These are phyloP conservation scores for Machaerirhynchus nigripectus DNA, from an alignment of 2,113 vertebrate genomes.

Conservation along the genomic window DNA sequence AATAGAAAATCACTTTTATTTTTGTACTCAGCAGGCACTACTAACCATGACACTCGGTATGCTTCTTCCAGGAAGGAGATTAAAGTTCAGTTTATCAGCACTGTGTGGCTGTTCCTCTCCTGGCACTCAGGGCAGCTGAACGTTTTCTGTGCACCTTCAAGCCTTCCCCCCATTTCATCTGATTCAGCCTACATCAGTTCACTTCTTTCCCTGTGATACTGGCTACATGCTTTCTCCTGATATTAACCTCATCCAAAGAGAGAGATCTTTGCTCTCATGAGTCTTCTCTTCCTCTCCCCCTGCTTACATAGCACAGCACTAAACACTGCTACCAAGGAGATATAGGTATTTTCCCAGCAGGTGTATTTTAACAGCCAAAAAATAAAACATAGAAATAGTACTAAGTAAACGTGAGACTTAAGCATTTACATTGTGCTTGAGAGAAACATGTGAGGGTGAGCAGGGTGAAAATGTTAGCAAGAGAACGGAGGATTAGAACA, in stretches of 20 bases:
- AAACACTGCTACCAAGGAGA: background rate
- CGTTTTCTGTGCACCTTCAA: background rate
- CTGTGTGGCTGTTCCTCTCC: background rate
- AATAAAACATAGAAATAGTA: background rate
- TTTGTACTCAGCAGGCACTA: slow-evolving; percentile 1
- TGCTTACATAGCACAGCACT: background rate
- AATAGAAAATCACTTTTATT: slow-evolving; percentile 48
- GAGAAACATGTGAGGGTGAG: background rate
- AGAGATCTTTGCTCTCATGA: background rate
- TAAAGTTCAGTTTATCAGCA: background rate
- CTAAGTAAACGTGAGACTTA: background rate
- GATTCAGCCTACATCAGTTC: background rate
- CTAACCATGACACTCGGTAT: background rate
- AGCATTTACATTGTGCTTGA: background rate
- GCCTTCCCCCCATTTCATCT: background rate
- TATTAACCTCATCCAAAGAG: background rate
- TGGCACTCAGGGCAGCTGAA: background rate
- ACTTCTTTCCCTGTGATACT: background rate
- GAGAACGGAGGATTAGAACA: background rate
- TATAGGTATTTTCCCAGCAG: background rate
- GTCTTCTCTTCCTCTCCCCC: background rate
- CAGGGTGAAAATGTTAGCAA: background rate
- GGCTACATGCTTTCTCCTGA: background rate
- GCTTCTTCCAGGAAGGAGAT: background rate
- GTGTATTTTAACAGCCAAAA: background rate